Evolutionary conservation across 2,888 invertebrate species (phyloP).

Genomic region (Entomobrya multifasciata): DNA sequence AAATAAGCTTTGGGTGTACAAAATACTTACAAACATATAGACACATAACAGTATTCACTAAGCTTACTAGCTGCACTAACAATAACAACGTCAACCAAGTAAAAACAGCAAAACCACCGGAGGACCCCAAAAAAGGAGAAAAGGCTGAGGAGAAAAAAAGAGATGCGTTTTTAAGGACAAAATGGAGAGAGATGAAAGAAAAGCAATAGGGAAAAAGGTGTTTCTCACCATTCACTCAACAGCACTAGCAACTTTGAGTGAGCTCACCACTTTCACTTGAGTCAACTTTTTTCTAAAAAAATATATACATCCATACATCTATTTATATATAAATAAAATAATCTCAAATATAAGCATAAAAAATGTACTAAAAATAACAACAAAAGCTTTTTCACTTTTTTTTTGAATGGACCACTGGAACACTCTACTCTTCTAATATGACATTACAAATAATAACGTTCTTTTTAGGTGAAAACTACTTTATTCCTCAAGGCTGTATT

Average conservation of each 20-base stretch:
- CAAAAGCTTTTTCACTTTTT: background rate
- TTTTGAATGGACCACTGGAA: background rate
- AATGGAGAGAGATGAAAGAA: conserved; percentile 40
- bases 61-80: conserved; percentile 28
- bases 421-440: conserved; percentile 1
- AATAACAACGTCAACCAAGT: conserved; percentile 2
- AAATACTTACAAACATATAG: conserved; percentile 21
- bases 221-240: conserved; percentile 60
- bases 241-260: conserved; percentile 10
- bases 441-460: conserved; percentile 8
- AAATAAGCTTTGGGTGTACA: background rate
- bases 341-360: too few species aligned
- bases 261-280: conserved; percentile 2
- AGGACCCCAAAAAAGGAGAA: conserved; percentile 36
- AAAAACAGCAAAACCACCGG: conserved; percentile 54
- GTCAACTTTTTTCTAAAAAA: background rate
- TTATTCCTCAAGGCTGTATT: background rate
- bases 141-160: conserved; percentile 15
- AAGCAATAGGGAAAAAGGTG: conserved; percentile 54
- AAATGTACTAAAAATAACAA: too few species aligned
- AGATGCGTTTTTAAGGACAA: background rate
- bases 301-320: background rate
- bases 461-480: conserved; percentile 14
- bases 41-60: too few species aligned
- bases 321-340: too few species aligned